Evolutionary conservation across 2,888 invertebrate species (phyloP).

Genomic region (Apodemia duryi): DNA sequence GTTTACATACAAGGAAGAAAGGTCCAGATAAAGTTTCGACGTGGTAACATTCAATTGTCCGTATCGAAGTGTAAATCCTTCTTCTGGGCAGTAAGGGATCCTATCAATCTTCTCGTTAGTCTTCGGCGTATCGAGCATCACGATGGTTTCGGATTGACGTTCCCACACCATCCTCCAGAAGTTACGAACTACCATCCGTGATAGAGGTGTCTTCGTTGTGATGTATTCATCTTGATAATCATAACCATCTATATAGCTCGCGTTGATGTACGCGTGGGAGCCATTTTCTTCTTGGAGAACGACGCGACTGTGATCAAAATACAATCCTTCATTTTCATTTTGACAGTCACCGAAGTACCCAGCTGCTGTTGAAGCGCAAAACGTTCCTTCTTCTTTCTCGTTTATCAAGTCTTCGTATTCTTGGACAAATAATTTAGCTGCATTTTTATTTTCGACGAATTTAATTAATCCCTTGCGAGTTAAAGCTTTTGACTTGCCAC

Average conservation of each 20-base stretch:
- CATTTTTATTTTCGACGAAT: no score
- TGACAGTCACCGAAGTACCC: background rate
- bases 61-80: background rate
- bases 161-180: constrained; percentile 22
- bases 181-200: constrained; percentile 7
- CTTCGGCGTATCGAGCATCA: background rate
- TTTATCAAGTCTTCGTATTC: constrained; percentile 15
- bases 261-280: background rate
- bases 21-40: no score
- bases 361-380: constrained; percentile 4
- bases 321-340: constrained; percentile 10
- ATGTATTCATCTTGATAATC: background rate
- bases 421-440: background rate
- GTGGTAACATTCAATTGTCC: background rate
- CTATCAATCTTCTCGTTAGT: background rate
- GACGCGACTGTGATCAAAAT: constrained; percentile 20
- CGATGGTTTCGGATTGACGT: constrained; percentile 19
- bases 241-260: constrained; percentile 19
- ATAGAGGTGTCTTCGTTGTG: constrained; percentile 2
- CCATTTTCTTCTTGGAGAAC: constrained; percentile 15
- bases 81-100: background rate
- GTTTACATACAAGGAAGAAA: no score
- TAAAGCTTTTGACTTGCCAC: no score
- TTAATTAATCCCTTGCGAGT: no score
- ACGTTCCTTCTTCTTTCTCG: constrained; percentile 10